phyloP scores from a whole-genome alignment of 2,888 invertebrate species.

The Trachelus stipa region DNA sequence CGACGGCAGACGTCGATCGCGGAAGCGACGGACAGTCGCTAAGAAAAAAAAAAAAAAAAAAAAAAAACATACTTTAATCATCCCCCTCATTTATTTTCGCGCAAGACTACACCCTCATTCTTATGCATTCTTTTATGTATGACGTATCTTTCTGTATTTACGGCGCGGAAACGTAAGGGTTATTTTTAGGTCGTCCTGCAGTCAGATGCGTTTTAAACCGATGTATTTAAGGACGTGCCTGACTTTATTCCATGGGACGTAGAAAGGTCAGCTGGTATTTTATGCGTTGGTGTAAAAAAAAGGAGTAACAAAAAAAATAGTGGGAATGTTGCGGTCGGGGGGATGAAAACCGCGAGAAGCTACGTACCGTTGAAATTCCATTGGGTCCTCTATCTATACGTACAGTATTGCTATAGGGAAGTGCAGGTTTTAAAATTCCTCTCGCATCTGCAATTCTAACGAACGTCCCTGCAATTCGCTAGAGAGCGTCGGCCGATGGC shows the following conservation, averaged over 20 bases:
- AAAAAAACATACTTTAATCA: not conserved
- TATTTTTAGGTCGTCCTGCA: not conserved
- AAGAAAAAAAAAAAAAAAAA: not conserved
- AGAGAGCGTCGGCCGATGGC: constrained; percentile 10
- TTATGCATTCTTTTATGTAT: not conserved
- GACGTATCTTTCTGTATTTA: not conserved
- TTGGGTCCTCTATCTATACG: not conserved
- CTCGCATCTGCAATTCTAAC: constrained; percentile 58
- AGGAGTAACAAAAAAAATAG: not conserved
- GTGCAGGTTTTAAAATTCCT: constrained; percentile 55
- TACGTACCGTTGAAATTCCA: not conserved
- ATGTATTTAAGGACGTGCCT: not conserved
- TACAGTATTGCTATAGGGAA: constrained; percentile 49
- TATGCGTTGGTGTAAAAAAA: not conserved
- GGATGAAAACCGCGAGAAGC: not conserved
- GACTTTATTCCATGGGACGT: not conserved
- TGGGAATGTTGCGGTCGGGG: not conserved
- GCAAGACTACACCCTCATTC: not conserved
- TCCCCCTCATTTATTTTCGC: not conserved
- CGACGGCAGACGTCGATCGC: not conserved
- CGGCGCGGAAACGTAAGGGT: not conserved
- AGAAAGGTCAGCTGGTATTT: not conserved
- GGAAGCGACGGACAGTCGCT: not conserved
- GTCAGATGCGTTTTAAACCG: not conserved
- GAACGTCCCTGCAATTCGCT: constrained; percentile 50